These are phyloP conservation scores for Salminus brasiliensis DNA, from an alignment of 2,113 vertebrate genomes.

Conservation along the genomic window DNA sequence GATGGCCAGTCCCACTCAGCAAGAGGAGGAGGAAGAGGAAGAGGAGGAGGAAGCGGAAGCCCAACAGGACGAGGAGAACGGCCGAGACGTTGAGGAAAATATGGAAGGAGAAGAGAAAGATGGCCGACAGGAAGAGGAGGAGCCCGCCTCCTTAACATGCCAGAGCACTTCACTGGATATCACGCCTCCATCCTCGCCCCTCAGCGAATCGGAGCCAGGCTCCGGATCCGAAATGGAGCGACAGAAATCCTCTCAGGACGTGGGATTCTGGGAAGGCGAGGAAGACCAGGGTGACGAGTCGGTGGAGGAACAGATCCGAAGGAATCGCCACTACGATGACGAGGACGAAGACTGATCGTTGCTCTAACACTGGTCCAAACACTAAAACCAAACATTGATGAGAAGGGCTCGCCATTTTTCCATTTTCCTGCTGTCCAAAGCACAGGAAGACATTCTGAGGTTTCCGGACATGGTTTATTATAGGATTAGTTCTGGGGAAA, in stretches of 20 bases:
- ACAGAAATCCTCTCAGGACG: conserved; percentile 81
- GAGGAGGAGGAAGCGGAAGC: too few species aligned
- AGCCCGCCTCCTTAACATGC: conserved; percentile 50
- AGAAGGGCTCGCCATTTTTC: conserved; percentile 29
- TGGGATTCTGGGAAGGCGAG: conserved; percentile 88
- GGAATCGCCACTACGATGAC: conserved; percentile 89
- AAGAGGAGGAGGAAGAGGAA: conserved; percentile 2
- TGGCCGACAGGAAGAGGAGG: conserved; percentile 62
- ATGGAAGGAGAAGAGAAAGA: conserved; percentile 7
- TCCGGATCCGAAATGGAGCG: conserved; percentile 63
- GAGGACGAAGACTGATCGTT: conserved; percentile 70
- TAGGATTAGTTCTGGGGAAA: not conserved
- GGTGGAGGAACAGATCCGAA: conserved; percentile 94
- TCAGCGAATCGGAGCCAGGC: conserved; percentile 55
- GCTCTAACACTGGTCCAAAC: not conserved
- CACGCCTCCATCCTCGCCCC: conserved; percentile 61
- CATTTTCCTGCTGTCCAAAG: not conserved
- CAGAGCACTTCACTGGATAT: conserved; percentile 48
- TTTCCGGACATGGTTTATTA: not conserved
- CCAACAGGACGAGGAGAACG: conserved; percentile 32
- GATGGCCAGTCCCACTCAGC: not conserved
- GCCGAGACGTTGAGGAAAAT: conserved; percentile 48
- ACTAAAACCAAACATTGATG: conserved; percentile 51
- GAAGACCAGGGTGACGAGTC: conserved; percentile 75
- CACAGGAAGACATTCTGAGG: not conserved